Percentiles rank a stretch among this genome's conserved stretches.
These are phyloP conservation scores for Drosophila niveifrons DNA, from an alignment of 2,888 invertebrate species.

Conservation along the genomic window DNA sequence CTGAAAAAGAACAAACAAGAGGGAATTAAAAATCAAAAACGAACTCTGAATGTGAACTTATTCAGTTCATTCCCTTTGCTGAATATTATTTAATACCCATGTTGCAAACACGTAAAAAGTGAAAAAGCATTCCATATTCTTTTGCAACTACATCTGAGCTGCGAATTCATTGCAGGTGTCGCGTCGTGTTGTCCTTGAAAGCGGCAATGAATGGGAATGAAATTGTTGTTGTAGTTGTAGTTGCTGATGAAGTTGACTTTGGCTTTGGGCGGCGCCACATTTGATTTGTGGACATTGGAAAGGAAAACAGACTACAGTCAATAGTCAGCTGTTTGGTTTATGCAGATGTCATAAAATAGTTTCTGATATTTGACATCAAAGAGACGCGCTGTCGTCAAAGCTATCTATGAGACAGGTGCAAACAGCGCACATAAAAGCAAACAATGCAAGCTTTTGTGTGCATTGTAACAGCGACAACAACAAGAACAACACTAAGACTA, in stretches of 20 bases:
- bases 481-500: slow-evolving; percentile 1
- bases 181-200: not conserved
- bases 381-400: slow-evolving; percentile 25
- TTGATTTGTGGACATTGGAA: slow-evolving; percentile 20
- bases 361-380: slow-evolving; percentile 33
- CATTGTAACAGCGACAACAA: slow-evolving; percentile 2
- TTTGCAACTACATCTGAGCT: not conserved
- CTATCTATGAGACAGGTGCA: slow-evolving; percentile 34
- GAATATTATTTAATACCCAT: too few relatives aligned
- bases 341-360: slow-evolving; percentile 30
- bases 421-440: slow-evolving; percentile 34
- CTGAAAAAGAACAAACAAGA: too few relatives aligned
- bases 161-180: too few relatives aligned
- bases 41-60: too few relatives aligned
- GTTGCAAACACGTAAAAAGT: too few relatives aligned
- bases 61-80: too few relatives aligned
- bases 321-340: not conserved
- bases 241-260: not conserved
- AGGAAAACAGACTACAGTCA: not conserved
- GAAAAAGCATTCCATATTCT: too few relatives aligned
- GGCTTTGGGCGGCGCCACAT: not conserved
- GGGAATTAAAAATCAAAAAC: too few relatives aligned
- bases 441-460: slow-evolving; percentile 43
- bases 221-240: not conserved
- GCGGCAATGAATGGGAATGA: slow-evolving; percentile 9